Conservation (phyloP, 2,888 invertebrate genomes). For the Athalia cordata region DNA sequence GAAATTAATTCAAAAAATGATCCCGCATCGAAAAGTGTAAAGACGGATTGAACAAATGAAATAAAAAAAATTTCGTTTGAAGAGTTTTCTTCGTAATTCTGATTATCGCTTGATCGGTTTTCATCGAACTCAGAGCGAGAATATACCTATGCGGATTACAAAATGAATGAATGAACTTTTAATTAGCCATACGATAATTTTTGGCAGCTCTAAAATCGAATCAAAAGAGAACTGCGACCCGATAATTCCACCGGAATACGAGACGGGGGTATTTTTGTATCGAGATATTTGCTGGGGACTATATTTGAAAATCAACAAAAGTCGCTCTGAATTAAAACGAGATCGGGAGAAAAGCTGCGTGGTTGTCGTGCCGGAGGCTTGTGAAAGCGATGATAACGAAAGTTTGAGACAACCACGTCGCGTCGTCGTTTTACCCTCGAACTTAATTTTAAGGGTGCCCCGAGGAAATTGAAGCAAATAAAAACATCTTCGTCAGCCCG, state of each 20-base stretch:
- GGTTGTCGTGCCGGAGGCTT: conserved; percentile 9
- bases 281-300: not conserved
- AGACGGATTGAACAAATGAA: not conserved
- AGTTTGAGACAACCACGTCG: conserved; percentile 13
- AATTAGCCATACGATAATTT: no score
- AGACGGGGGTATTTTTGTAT: not conserved
- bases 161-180: no score
- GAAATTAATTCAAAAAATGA: not conserved
- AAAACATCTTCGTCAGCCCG: conserved; percentile 5
- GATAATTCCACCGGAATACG: no score
- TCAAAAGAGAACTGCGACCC: no score
- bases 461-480: conserved; percentile 13
- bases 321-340: conserved; percentile 23
- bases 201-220: no score
- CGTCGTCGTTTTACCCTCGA: not conserved
- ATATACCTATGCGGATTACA: no score
- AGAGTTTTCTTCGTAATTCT: no score
- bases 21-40: not conserved
- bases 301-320: conserved; percentile 29
- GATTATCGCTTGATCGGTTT: no score
- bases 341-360: conserved; percentile 10
- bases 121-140: no score
- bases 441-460: not conserved
- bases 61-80: no score
- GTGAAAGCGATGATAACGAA: not conserved